Percentiles rank a stretch among this genome's conserved stretches.
These are phyloP conservation scores for Aphelenchoides bicaudatus DNA, from an alignment of 2,888 invertebrate species.

Conservation along the genomic window DNA sequence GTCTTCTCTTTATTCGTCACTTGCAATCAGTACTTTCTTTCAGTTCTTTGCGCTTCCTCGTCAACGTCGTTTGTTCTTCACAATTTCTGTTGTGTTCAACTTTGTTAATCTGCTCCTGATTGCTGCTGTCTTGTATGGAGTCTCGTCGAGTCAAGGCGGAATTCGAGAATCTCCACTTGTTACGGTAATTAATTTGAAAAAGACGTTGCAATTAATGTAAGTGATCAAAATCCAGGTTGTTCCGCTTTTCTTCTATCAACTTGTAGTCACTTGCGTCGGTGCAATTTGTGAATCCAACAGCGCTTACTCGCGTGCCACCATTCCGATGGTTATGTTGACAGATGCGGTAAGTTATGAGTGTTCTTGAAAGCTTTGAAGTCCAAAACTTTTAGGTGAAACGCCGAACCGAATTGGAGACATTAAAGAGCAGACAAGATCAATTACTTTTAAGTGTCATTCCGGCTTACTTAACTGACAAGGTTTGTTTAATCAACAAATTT, in stretches of 20 bases:
- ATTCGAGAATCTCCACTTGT: conserved; percentile 36
- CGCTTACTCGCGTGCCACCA: conserved; percentile 53
- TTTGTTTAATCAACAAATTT: conserved; percentile 65
- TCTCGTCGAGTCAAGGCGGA: conserved; percentile 32
- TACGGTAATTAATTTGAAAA: conserved; percentile 39
- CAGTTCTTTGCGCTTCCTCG: conserved; percentile 58
- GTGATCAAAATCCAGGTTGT: conserved; percentile 39
- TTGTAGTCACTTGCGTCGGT: conserved; percentile 49
- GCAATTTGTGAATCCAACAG: conserved; percentile 54
- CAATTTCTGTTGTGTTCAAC: conserved; percentile 47
- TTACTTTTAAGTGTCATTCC: conserved; percentile 86
- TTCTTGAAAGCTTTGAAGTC: too few relatives aligned
- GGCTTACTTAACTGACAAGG: conserved; percentile 89
- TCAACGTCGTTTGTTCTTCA: conserved; percentile 54
- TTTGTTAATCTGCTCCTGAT: conserved; percentile 47
- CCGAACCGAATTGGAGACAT: conserved; percentile 56
- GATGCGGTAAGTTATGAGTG: too few relatives aligned
- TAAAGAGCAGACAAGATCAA: conserved; percentile 71
- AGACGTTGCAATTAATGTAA: too few relatives aligned
- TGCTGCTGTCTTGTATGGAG: conserved; percentile 30
- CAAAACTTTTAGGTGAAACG: too few relatives aligned
- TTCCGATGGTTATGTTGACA: conserved; percentile 50
- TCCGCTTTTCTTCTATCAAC: conserved; percentile 51
- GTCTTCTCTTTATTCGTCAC: conserved; percentile 33
- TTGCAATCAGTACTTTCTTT: conserved; percentile 41